Conservation (phyloP, 1,140 invertebrate genomes). For the Diprion similis region DNA sequence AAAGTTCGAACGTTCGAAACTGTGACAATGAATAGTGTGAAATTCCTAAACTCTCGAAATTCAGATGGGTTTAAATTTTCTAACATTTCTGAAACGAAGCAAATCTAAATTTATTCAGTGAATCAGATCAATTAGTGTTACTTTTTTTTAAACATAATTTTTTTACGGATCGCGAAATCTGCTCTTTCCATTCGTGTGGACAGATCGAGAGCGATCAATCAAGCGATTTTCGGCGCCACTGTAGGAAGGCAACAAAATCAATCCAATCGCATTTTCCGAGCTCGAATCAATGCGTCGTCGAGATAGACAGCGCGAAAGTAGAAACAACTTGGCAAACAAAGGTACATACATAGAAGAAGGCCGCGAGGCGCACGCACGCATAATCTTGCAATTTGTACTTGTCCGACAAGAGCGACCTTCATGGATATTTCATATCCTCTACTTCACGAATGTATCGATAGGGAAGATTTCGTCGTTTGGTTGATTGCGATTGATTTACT, state of each 20-base stretch:
- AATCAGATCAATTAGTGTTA: no score
- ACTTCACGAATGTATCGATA: background rate
- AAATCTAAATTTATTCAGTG: no score
- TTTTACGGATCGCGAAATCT: no score
- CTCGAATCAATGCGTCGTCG: no score
- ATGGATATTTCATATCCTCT: background rate
- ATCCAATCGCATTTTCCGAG: slow-evolving; percentile 35
- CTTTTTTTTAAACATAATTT: no score
- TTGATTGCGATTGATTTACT: background rate
- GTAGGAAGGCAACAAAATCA: slow-evolving; percentile 33
- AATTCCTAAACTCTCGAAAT: no score
- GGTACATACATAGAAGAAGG: background rate
- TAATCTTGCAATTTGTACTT: slow-evolving; percentile 48
- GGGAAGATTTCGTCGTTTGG: no score
- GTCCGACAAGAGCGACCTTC: slow-evolving; percentile 26
- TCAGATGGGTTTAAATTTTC: no score
- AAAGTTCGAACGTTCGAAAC: no score
- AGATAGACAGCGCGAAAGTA: no score
- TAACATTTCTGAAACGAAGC: no score
- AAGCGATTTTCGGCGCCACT: slow-evolving; percentile 10
- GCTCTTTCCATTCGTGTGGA: background rate
- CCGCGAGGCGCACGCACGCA: slow-evolving; percentile 24
- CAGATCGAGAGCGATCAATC: slow-evolving; percentile 8
- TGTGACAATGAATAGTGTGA: no score
- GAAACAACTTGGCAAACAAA: background rate